Evolutionary conservation across 2,113 vertebrate genomes (phyloP).

Genomic region (Nesogale talazaci): DNA sequence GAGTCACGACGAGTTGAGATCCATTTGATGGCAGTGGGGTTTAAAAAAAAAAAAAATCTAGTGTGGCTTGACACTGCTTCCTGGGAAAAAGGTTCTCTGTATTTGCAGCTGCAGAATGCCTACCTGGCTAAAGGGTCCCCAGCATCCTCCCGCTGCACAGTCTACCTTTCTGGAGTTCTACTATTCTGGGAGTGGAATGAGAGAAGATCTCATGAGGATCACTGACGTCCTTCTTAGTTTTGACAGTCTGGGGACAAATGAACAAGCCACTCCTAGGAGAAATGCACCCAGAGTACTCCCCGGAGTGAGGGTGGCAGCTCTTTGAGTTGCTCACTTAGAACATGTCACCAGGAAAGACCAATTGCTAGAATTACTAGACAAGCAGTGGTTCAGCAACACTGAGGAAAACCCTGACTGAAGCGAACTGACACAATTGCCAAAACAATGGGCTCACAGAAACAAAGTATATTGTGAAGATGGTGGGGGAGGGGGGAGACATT

Average conservation of each 20-base stretch:
- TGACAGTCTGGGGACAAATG: background rate
- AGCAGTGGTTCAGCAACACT: background rate
- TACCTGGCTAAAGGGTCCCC: background rate
- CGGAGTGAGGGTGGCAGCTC: background rate
- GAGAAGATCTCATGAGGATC: background rate
- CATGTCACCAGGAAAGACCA: background rate
- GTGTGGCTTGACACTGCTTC: background rate
- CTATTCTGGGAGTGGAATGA: background rate
- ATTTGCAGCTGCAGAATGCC: background rate
- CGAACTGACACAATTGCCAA: background rate
- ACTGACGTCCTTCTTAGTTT: background rate
- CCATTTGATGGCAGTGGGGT: no score
- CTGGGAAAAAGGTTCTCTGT: background rate
- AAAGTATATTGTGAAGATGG: background rate
- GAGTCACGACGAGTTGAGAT: no score
- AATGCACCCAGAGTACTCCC: background rate
- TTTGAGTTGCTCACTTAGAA: background rate
- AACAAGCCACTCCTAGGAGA: background rate
- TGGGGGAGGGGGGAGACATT: background rate
- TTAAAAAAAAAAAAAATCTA: no score
- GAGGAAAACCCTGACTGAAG: background rate
- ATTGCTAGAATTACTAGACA: background rate
- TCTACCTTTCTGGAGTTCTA: background rate
- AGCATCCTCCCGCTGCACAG: background rate
- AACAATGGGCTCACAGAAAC: background rate